Evolutionary conservation across 1,140 invertebrate genomes (phyloP).

Genomic region (Drosophila lini): DNA sequence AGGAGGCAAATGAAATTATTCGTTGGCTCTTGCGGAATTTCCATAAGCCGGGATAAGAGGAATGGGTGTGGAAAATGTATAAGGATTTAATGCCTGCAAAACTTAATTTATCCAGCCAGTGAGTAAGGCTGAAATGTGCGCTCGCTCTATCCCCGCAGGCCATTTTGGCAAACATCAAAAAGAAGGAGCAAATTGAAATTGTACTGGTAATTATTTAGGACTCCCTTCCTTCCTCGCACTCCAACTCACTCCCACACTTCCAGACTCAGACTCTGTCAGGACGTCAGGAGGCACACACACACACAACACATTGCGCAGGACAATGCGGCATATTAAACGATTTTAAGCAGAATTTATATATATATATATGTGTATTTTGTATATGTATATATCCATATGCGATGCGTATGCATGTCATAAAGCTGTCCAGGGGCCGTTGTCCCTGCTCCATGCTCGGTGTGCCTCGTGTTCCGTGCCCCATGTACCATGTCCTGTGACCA

Average conservation of each 20-base stretch:
- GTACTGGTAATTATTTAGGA: constrained; percentile 53
- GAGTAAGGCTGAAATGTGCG: background rate
- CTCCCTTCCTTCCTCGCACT: background rate
- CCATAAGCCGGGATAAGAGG: background rate
- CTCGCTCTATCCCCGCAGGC: constrained; percentile 26
- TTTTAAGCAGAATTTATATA: constrained; percentile 73
- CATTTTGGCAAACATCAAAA: constrained; percentile 45
- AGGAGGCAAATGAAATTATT: constrained; percentile 11
- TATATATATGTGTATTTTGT: background rate
- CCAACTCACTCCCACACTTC: background rate
- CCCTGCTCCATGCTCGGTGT: constrained; percentile 10
- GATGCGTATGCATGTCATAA: constrained; percentile 57
- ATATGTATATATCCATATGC: constrained; percentile 28
- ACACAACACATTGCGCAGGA: constrained; percentile 24
- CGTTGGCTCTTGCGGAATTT: constrained; percentile 11
- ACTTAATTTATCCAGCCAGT: constrained; percentile 5
- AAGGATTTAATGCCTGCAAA: constrained; percentile 17
- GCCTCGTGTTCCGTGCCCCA: constrained; percentile 14
- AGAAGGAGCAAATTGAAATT: constrained; percentile 50
- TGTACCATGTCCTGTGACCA: constrained; percentile 48
- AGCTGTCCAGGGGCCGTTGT: constrained; percentile 48
- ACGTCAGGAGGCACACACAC: background rate
- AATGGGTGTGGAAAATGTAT: background rate
- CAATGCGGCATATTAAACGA: constrained; percentile 67
- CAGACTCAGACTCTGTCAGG: constrained; percentile 5